phyloP scores from a whole-genome alignment of 2,797 vertebrate genomes.

The Percopsis omiscomaycus region DNA sequence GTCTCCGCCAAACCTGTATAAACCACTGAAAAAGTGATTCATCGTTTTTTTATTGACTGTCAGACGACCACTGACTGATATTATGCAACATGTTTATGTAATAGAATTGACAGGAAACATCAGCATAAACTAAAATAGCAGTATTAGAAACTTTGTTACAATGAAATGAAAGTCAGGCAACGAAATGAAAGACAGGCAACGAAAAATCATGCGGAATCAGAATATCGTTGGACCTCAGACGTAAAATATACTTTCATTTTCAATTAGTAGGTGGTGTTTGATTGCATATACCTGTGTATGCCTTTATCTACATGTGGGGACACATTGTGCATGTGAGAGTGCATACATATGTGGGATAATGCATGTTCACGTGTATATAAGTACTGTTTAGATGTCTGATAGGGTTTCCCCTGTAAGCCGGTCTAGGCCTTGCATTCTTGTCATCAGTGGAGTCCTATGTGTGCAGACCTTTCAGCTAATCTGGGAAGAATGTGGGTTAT shows the following conservation, averaged over 20 bases:
- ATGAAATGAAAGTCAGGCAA: neutral
- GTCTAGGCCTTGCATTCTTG: slow-evolving; percentile 68
- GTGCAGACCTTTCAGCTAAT: slow-evolving; percentile 68
- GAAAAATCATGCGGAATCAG: slow-evolving; percentile 15
- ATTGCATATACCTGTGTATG: neutral
- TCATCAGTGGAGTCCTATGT: slow-evolving; percentile 64
- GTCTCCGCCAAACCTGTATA: slow-evolving; percentile 38
- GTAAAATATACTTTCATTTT: neutral
- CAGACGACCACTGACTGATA: slow-evolving; percentile 47
- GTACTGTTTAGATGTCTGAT: slow-evolving; percentile 58
- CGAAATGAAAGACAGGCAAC: neutral
- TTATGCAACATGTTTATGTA: slow-evolving; percentile 50
- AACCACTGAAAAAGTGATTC: slow-evolving; percentile 69
- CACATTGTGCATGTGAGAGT: slow-evolving; percentile 17
- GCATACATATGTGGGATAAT: neutral
- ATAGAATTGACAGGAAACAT: slow-evolving; percentile 21
- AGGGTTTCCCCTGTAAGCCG: slow-evolving; percentile 64
- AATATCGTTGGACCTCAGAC: slow-evolving; percentile 28
- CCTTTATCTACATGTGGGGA: neutral
- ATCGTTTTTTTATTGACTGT: slow-evolving; percentile 58
- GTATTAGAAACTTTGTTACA: neutral
- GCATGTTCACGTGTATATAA: slow-evolving; percentile 2
- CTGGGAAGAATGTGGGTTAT: slow-evolving; percentile 74
- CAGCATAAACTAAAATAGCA: slow-evolving; percentile 10
- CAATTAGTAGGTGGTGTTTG: slow-evolving; percentile 3